These are phyloP conservation scores for Gadus chalcogrammus DNA, from an alignment of 2,113 vertebrate species.

Conservation along the genomic window DNA sequence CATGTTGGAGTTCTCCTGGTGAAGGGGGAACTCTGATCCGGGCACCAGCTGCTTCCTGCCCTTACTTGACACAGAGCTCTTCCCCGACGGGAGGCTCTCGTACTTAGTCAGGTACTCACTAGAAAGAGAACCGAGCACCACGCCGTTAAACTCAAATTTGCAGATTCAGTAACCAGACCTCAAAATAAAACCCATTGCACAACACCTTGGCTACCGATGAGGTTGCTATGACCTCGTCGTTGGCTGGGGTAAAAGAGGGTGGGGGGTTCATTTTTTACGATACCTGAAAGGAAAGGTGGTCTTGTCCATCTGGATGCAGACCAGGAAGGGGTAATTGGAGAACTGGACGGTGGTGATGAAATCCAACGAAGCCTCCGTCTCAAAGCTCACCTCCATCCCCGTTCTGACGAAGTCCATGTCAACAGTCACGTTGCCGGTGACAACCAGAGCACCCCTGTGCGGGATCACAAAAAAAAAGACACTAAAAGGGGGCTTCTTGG, in stretches of 20 bases:
- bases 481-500: background rate
- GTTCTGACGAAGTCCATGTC: conserved; percentile 85
- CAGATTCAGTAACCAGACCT: background rate
- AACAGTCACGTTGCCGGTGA: conserved; percentile 80
- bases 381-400: conserved; percentile 83
- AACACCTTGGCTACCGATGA: too few relatives aligned
- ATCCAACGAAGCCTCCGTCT: conserved; percentile 81
- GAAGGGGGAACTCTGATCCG: conserved; percentile 90
- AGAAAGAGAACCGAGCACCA: conserved; percentile 14
- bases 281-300: conserved; percentile 85
- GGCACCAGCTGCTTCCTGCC: conserved; percentile 67
- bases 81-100: conserved; percentile 81
- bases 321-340: conserved; percentile 94
- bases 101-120: conserved; percentile 82
- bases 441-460: conserved; percentile 77
- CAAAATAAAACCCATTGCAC: background rate
- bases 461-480: conserved; percentile 26
- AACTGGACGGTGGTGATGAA: conserved; percentile 96
- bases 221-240: too few relatives aligned
- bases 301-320: conserved; percentile 97
- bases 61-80: conserved; percentile 66
- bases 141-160: background rate
- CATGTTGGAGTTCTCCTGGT: conserved; percentile 96
- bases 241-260: too few relatives aligned
- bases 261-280: background rate